A percentile compares a stretch with the other conserved stretches of the same genome.
phyloP scores from a whole-genome alignment of 2,888 invertebrate species.

The Cylloceria caligata region DNA sequence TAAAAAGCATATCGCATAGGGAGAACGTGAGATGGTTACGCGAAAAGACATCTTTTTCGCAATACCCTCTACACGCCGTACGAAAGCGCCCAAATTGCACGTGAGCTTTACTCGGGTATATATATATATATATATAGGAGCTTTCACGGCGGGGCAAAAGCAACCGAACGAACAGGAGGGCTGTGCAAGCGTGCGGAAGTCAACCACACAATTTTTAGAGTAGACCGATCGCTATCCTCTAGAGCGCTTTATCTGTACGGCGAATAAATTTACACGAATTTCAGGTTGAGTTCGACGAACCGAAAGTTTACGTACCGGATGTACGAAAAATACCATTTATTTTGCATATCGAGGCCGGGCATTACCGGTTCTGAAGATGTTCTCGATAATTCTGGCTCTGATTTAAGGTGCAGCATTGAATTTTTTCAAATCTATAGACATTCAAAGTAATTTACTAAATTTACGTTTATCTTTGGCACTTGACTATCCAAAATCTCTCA shows the following conservation, averaged over 20 bases:
- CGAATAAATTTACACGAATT: conserved; percentile 54
- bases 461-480: too few relatives aligned
- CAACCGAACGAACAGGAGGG: not conserved
- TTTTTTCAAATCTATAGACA: not conserved
- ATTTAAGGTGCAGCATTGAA: too few relatives aligned
- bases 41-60: conserved; percentile 58
- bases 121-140: not conserved
- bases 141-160: not conserved
- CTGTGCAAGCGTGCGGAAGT: conserved; percentile 1
- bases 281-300: conserved; percentile 25
- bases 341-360: not conserved
- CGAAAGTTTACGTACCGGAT: not conserved
- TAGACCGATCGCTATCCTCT: conserved; percentile 29
- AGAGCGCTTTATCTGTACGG: conserved; percentile 11
- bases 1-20: conserved; percentile 75
- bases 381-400: not conserved
- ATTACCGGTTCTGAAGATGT: not conserved
- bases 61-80: conserved; percentile 20
- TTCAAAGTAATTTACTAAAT: not conserved
- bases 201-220: conserved; percentile 9
- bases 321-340: not conserved
- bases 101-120: conserved; percentile 41
- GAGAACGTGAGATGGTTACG: conserved; percentile 75
- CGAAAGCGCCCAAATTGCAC: conserved; percentile 18
- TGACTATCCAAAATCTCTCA: too few relatives aligned